phyloP scores from a whole-genome alignment of 2,113 vertebrate species.

The Charina bottae region DNA sequence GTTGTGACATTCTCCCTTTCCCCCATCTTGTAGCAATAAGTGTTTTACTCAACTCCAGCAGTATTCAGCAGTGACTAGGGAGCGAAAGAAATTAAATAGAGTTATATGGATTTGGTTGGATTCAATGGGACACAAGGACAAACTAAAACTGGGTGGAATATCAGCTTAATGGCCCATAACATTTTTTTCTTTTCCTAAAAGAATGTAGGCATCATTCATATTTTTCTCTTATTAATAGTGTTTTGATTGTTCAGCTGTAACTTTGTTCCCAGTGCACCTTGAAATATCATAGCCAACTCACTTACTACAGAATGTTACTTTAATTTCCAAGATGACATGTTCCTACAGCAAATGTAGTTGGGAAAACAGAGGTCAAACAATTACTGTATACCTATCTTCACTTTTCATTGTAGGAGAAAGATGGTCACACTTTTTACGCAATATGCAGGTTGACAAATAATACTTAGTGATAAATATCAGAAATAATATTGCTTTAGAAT shows the following conservation, averaged over 20 bases:
- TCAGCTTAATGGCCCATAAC: constrained; percentile 58
- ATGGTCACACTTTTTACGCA: constrained; percentile 58
- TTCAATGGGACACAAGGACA: constrained; percentile 49
- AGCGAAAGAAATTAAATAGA: constrained; percentile 44
- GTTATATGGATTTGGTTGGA: constrained; percentile 38
- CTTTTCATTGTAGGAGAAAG: constrained; percentile 62
- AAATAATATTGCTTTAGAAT: constrained; percentile 64
- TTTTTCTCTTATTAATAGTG: constrained; percentile 65
- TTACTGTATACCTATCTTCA: constrained; percentile 58
- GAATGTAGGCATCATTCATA: constrained; percentile 33
- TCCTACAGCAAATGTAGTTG: constrained; percentile 25
- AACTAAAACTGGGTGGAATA: constrained; percentile 50
- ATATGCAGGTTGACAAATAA: constrained; percentile 67
- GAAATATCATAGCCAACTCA: constrained; percentile 57
- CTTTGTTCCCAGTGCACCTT: constrained; percentile 63
- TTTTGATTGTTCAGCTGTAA: constrained; percentile 64
- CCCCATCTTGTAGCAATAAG: constrained; percentile 25
- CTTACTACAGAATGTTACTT: constrained; percentile 59
- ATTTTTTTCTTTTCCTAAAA: constrained; percentile 51
- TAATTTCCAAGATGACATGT: constrained; percentile 66
- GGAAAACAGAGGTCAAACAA: constrained; percentile 47
- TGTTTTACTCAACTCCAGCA: constrained; percentile 26
- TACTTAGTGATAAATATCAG: constrained; percentile 57
- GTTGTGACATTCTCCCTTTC: constrained; percentile 6
- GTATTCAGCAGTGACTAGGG: constrained; percentile 27